Percentiles rank a stretch among this genome's conserved stretches.
phyloP scores from a whole-genome alignment of 2,888 invertebrate genomes.

The Arenicola marina region DNA sequence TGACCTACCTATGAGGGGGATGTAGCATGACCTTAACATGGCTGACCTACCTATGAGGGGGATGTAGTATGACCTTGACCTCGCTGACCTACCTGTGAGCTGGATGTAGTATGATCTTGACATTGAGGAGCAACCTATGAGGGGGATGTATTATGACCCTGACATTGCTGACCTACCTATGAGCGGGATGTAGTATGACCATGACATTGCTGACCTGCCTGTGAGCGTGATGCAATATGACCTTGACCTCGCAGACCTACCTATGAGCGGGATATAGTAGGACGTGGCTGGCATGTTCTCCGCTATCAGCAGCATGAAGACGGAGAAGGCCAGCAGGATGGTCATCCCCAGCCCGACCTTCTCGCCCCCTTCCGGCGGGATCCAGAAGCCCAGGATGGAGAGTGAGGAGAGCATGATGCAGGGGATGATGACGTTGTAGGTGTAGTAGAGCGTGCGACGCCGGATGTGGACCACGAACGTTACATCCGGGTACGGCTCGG shows the following conservation, averaged over 20 bases:
- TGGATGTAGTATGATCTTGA: no score
- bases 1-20: no score
- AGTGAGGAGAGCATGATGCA: conserved; percentile 69
- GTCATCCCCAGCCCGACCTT: conserved; percentile 67
- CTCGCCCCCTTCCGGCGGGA: conserved; percentile 66
- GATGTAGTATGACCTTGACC: no score
- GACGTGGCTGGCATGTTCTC: conserved; percentile 68
- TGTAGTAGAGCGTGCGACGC: conserved; percentile 63
- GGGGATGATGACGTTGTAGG: conserved; percentile 67
- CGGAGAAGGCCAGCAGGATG: conserved; percentile 67
- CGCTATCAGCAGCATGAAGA: conserved; percentile 67
- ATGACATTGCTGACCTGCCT: no score
- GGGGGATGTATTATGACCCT: no score
- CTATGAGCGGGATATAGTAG: conserved; percentile 66
- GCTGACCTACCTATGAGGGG: no score
- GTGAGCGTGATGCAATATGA: no score
- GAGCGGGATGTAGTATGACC: no score
- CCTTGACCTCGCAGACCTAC: conserved; percentile 50
- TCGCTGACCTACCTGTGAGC: no score
- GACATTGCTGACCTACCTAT: no score
- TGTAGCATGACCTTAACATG: no score
- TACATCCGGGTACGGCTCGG: conserved; percentile 57
- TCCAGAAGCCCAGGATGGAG: conserved; percentile 65
- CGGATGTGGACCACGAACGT: conserved; percentile 65
- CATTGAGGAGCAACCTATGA: no score